These are phyloP conservation scores for Podiceps cristatus DNA, from an alignment of 2,113 vertebrate genomes.

Conservation along the genomic window DNA sequence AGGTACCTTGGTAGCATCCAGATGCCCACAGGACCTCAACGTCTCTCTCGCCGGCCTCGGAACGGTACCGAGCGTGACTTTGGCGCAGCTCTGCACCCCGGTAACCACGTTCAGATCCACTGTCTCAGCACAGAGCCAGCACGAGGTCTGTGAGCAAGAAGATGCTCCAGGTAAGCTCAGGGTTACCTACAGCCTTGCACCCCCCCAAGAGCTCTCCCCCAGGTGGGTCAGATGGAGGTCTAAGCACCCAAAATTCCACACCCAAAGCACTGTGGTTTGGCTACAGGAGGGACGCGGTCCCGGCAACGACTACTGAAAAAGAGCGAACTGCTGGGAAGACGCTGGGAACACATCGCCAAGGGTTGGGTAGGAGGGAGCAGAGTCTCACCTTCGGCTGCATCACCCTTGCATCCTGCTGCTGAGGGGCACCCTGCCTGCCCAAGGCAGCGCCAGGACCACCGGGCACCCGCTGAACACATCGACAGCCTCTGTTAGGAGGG, in stretches of 20 bases:
- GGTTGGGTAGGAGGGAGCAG: background rate
- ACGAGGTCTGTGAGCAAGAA: fast-evolving
- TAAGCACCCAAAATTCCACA: background rate
- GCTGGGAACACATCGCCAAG: background rate
- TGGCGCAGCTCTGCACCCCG: background rate
- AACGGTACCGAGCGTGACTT: fast-evolving
- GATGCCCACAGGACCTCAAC: background rate
- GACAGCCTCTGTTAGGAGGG: background rate
- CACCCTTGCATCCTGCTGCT: background rate
- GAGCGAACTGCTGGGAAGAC: fast-evolving
- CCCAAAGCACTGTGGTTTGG: fast-evolving
- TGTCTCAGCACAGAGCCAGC: background rate
- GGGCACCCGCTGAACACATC: background rate
- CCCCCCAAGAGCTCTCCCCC: background rate
- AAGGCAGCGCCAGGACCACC: background rate
- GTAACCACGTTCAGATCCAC: background rate
- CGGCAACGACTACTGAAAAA: background rate
- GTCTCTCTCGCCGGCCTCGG: background rate
- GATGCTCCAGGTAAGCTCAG: background rate
- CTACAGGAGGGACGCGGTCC: background rate
- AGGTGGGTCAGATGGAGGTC: background rate
- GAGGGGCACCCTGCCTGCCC: background rate
- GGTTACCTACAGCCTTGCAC: fast-evolving
- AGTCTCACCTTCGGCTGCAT: background rate
- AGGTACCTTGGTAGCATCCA: background rate